Conservation (phyloP, 2,888 invertebrate species). For the Leptinotarsa peninsularis region DNA sequence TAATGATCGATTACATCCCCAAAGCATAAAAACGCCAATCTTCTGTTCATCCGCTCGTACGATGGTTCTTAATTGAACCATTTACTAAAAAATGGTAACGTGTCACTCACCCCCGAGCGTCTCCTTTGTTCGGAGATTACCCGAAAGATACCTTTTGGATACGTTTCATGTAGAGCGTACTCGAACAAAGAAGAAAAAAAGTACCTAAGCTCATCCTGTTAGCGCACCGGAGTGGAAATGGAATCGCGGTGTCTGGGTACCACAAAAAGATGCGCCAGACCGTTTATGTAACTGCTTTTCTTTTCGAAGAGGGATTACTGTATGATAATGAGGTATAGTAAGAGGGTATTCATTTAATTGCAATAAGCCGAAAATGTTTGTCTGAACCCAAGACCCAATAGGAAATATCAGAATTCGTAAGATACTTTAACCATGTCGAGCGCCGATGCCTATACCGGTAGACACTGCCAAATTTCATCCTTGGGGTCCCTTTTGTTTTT, state of each 20-base stretch:
- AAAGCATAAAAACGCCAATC: slow-evolving; percentile 14
- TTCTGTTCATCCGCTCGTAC: slow-evolving; percentile 20
- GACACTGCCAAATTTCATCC: too few species aligned
- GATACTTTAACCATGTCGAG: too few species aligned
- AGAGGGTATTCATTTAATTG: slow-evolving; percentile 28
- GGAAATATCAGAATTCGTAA: background rate
- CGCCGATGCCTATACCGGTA: too few species aligned
- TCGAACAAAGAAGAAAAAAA: slow-evolving; percentile 43
- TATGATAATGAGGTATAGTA: background rate
- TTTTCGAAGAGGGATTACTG: slow-evolving; percentile 22
- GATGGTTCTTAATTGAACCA: slow-evolving; percentile 30
- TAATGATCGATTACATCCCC: background rate
- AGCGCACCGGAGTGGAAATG: slow-evolving; percentile 62
- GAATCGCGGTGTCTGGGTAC: slow-evolving; percentile 54
- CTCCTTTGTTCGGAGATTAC: slow-evolving; percentile 49
- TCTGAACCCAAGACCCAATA: background rate
- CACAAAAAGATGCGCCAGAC: slow-evolving; percentile 40
- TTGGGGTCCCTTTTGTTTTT: too few species aligned
- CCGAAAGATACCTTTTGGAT: slow-evolving; percentile 44
- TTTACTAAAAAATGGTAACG: slow-evolving; percentile 35
- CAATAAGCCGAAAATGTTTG: slow-evolving; percentile 13
- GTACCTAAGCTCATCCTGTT: slow-evolving; percentile 59
- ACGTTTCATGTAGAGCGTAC: slow-evolving; percentile 41
- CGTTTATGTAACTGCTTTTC: slow-evolving; percentile 46
- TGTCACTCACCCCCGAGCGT: slow-evolving; percentile 41